Percentiles rank a stretch among this genome's conserved stretches.
These are phyloP conservation scores for Hexactinellida sp. DNA, from an alignment of 37 sponge, comb jelly and placozoan genomes.

Conservation along the genomic window DNA sequence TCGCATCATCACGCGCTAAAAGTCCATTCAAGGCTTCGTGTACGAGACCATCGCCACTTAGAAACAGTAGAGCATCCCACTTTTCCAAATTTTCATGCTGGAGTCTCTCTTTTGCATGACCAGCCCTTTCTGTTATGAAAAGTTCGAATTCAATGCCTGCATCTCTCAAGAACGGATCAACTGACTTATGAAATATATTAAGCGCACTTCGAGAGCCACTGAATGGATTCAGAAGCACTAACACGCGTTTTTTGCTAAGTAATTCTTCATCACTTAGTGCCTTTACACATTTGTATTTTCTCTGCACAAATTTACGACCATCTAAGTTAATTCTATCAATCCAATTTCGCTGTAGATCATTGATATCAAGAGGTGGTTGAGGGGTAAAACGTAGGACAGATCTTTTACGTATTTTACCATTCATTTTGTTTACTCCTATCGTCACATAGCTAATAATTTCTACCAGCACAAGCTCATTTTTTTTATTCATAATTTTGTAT, in stretches of 20 bases:
- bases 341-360: not conserved
- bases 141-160: slow-evolving; percentile 3
- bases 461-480: not conserved
- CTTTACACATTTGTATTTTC: not conserved
- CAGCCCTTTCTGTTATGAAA: not conserved
- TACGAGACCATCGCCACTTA: not conserved
- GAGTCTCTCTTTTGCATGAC: not conserved
- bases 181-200: not conserved
- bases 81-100: not conserved
- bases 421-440: not conserved
- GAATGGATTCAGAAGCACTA: not conserved
- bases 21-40: not conserved
- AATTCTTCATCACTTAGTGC: not conserved
- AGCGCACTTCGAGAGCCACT: not conserved
- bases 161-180: not conserved
- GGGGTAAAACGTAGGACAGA: not conserved
- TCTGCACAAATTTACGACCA: not conserved
- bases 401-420: not conserved
- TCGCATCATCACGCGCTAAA: not conserved
- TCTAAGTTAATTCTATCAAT: not conserved
- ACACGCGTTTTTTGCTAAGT: not conserved
- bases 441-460: not conserved
- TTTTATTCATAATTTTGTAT: not conserved
- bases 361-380: not conserved
- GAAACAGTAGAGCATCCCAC: not conserved